Evolutionary conservation across 1,140 invertebrate genomes (phyloP), one percentile per base, ranked within the genome.

Genomic region (Drusus annulatus): DNA sequence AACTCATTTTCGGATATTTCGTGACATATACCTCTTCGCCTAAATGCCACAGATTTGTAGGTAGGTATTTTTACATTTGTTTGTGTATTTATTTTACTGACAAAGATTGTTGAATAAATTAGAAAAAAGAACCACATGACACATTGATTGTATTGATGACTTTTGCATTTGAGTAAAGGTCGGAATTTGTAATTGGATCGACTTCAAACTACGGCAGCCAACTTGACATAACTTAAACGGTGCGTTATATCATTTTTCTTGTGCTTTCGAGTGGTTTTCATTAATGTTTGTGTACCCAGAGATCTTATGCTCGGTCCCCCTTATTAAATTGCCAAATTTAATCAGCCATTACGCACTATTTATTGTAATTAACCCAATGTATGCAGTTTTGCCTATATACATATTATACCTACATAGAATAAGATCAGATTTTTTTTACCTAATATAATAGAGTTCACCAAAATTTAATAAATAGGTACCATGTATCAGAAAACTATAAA

Each of bases 141-240:
- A 45, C 36, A 45, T 45, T 45, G 10, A 45, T 45, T 45, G 36
- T 45, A 45, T 45, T 45, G 8, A 5, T 45, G 36, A 45, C 10
- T 45, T 65, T 15, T 65, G 13, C 16, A 65, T 65, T 65, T 65
- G n/a, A 65, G 62, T 52, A 71, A 51, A n/a, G 52, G 76, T 19
- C 76, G 68, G 58, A 69, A 56, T 76, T 79, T 83, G 79, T 78
- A 79, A 65, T 45, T 80, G 81, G 81, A 83, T 83, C 76, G 78
- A 17, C 81, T 80, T 83, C 81, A 80, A 80, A 83, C 75, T n/a
- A 50, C 65, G 56, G 81, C 81, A 78, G 81, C 78, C 78, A 78
- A 56, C 81, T 68, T 76, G 77, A 58, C 63, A 58, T 77, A 54
- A 60, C 16, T 28, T 73, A 60, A 51, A 58, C 31, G 81, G 81